phyloP scores from a whole-genome alignment of 2,797 vertebrate genomes.

The Heteromormyrus szaboi region DNA sequence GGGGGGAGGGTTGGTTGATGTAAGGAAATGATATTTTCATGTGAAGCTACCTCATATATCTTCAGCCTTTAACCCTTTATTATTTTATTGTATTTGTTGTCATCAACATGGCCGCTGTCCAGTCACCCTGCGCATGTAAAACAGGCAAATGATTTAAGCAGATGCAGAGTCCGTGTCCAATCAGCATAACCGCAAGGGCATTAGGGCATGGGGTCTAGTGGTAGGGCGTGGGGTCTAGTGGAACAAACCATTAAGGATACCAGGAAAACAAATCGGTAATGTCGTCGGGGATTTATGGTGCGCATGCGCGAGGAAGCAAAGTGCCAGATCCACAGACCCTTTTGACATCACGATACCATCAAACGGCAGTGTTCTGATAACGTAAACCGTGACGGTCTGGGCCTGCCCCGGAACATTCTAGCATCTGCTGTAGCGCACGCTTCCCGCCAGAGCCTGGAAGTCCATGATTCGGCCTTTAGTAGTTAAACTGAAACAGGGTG shows the following conservation, averaged over 20 bases:
- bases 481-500: neutral
- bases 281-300: neutral
- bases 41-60: neutral
- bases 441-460: neutral
- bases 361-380: neutral
- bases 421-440: neutral
- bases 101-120: neutral
- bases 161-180: neutral
- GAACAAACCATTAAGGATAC: neutral
- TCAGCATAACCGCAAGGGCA: neutral
- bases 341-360: neutral
- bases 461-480: neutral
- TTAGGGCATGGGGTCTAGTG: neutral
- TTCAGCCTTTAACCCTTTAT: neutral
- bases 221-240: too few relatives aligned
- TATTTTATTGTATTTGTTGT: neutral
- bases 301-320: neutral
- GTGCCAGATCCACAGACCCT: neutral
- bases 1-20: neutral
- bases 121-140: neutral
- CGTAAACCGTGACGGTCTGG: neutral
- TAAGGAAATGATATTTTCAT: neutral
- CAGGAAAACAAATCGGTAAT: neutral
- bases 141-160: neutral
- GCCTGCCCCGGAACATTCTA: neutral